Evolutionary conservation across 2,797 vertebrate species (phyloP).

Genomic region (Manis crassicaudata): DNA sequence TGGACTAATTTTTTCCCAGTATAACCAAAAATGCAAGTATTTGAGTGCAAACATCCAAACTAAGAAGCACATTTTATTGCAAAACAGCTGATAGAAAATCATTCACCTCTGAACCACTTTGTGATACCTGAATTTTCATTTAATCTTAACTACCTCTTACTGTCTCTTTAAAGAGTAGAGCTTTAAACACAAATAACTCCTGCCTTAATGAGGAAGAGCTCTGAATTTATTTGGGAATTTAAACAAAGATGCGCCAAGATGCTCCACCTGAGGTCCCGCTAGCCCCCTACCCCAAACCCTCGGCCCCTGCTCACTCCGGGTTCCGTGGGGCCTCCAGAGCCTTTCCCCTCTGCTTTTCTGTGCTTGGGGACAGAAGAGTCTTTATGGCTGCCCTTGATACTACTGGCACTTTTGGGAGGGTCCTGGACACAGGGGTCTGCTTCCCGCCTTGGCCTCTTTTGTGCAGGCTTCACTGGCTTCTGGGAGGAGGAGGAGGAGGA

Average conservation of each 20-base stretch:
- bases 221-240: not conserved
- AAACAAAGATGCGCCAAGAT: not conserved
- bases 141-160: not conserved
- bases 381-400: slow-evolving; percentile 75
- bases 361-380: slow-evolving; percentile 84
- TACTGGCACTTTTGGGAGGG: slow-evolving; percentile 57
- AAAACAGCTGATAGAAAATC: not conserved
- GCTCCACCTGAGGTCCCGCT: not conserved
- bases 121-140: not conserved
- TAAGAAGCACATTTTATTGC: not conserved
- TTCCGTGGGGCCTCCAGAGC: slow-evolving; percentile 70
- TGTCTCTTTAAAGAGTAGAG: not conserved
- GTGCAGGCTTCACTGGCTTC: slow-evolving; percentile 81
- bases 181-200: not conserved
- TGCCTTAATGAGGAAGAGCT: not conserved
- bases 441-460: slow-evolving; percentile 82
- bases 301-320: slow-evolving; percentile 85
- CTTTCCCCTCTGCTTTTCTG: slow-evolving; percentile 87
- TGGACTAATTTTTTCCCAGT: not conserved
- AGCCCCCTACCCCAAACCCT: too few species aligned
- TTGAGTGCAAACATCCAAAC: not conserved
- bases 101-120: not conserved
- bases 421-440: slow-evolving; percentile 66
- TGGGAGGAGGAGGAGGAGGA: slow-evolving; percentile 43
- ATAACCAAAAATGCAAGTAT: not conserved